A percentile compares a stretch with the other conserved stretches of the same genome.
Evolutionary conservation across 2,113 vertebrate genomes (phyloP).

Genomic region (Rallus limicola): DNA sequence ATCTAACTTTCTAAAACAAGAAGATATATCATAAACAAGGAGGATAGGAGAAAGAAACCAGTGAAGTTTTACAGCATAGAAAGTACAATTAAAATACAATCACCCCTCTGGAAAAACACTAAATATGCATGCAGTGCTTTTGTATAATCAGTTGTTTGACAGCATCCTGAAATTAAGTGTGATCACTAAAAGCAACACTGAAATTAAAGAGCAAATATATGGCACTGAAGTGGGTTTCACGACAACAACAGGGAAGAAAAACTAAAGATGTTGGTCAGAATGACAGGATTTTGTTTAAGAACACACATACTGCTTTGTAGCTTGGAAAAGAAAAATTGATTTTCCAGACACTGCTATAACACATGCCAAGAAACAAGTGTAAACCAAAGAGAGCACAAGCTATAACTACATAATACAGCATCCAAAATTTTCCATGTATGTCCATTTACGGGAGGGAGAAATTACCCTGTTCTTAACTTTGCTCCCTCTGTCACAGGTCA

Average conservation of each 20-base stretch:
- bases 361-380: slow-evolving; percentile 15
- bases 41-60: not conserved
- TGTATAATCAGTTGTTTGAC: not conserved
- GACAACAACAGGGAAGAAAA: not conserved
- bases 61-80: not conserved
- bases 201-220: slow-evolving; percentile 29
- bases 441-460: not conserved
- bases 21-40: not conserved
- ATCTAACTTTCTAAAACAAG: not conserved
- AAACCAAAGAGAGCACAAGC: slow-evolving; percentile 19
- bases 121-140: not conserved
- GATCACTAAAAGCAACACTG: not conserved
- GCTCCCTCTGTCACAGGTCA: not conserved
- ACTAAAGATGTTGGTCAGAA: not conserved
- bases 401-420: not conserved
- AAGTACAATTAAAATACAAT: not conserved
- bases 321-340: slow-evolving; percentile 54
- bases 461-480: not conserved
- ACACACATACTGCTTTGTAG: not conserved
- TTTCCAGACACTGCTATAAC: slow-evolving; percentile 52
- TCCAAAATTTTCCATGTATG: not conserved
- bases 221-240: not conserved
- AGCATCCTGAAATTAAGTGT: not conserved
- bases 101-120: not conserved
- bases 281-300: slow-evolving; percentile 36